Conservation (phyloP, 2,113 vertebrate species). For the Myiagra hebetior region DNA sequence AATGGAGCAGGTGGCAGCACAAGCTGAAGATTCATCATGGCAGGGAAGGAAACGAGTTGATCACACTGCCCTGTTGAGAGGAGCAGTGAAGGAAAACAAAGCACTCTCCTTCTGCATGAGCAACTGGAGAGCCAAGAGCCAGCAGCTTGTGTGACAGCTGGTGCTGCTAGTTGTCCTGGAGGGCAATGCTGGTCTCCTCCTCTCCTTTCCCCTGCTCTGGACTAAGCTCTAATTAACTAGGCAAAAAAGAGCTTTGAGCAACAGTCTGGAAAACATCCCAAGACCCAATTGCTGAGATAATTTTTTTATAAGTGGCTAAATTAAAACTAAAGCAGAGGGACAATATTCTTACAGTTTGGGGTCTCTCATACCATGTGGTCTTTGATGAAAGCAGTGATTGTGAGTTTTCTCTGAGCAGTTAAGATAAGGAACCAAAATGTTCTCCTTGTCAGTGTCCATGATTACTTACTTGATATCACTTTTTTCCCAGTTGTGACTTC, state of each 20-base stretch:
- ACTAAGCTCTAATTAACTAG: conserved; percentile 6
- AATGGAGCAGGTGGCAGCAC: not conserved
- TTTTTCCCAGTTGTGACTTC: not conserved
- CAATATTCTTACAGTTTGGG: not conserved
- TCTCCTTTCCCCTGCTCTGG: not conserved
- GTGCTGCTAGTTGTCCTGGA: conserved; percentile 36
- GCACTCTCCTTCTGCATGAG: not conserved
- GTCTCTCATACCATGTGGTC: not conserved
- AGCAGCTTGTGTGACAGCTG: conserved; percentile 60
- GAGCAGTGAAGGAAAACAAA: not conserved
- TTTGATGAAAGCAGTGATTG: not conserved
- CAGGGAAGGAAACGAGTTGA: not conserved
- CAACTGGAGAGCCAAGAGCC: not conserved
- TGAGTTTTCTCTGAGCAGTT: not conserved
- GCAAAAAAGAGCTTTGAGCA: not conserved
- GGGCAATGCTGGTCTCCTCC: not conserved
- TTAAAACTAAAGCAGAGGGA: conserved; percentile 22
- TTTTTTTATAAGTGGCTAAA: conserved; percentile 33
- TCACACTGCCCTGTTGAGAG: not conserved
- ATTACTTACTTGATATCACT: not conserved
- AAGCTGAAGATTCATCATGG: not conserved
- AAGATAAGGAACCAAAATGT: not conserved
- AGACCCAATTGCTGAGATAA: not conserved
- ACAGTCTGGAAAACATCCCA: conserved; percentile 14
- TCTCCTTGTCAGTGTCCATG: not conserved